Evolutionary conservation across 2,888 invertebrate species (phyloP).

Genomic region (Frankliniella intonsa): DNA sequence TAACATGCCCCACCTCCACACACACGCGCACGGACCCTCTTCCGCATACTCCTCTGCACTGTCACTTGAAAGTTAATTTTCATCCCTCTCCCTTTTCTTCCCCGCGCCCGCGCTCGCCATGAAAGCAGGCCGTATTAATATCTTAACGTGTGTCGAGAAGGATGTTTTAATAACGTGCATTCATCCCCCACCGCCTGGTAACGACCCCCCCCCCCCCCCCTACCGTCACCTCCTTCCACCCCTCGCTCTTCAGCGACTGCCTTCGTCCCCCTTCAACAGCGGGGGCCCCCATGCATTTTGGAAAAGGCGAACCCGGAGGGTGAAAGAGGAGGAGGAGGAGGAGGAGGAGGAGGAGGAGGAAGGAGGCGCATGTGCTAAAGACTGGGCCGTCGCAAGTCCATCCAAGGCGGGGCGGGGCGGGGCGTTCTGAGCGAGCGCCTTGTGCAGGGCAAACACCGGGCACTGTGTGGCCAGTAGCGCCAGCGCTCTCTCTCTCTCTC

Average conservation of each 20-base stretch:
- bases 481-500: no score
- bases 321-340: no score
- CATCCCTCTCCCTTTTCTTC: background rate
- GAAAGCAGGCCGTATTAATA: slow-evolving; percentile 5
- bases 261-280: no score
- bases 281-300: slow-evolving; percentile 9
- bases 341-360: no score
- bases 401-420: no score
- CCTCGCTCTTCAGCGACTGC: no score
- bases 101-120: background rate
- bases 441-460: no score
- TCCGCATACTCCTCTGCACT: background rate
- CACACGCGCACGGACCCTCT: background rate
- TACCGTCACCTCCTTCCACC: no score
- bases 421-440: no score
- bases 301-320: background rate
- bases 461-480: no score
- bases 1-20: background rate
- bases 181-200: background rate
- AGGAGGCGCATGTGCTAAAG: no score
- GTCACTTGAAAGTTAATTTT: slow-evolving; percentile 27
- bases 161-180: slow-evolving; percentile 17
- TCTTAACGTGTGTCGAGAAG: background rate
- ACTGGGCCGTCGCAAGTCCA: no score
- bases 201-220: background rate